phyloP scores from a whole-genome alignment of 2,888 invertebrate species.

The Pogonocherus hispidulus region DNA sequence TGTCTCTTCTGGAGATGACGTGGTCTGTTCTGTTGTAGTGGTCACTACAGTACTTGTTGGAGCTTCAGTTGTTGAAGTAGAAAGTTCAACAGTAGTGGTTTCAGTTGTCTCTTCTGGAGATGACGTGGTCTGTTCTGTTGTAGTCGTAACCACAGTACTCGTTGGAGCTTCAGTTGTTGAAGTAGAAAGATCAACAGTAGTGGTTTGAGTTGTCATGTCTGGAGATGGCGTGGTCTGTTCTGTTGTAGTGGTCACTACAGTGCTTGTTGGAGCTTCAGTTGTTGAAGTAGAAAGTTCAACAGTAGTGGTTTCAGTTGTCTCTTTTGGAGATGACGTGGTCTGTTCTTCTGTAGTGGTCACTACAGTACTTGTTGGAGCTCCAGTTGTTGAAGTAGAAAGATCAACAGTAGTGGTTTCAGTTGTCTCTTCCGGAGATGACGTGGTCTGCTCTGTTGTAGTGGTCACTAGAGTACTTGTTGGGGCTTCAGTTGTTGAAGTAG shows the following conservation, averaged over 20 bases:
- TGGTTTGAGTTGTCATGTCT: no score
- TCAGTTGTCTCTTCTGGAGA: no score
- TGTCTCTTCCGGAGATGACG: not conserved
- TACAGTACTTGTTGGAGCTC: not conserved
- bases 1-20: not conserved
- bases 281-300: not conserved
- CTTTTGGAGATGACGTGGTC: not conserved
- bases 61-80: conserved; percentile 31
- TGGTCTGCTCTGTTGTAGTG: not conserved
- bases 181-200: not conserved
- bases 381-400: not conserved
- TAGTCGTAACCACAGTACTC: not conserved
- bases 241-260: no score
- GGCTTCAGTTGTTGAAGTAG: not conserved
- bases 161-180: not conserved
- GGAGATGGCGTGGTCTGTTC: no score
- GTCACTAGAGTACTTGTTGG: not conserved
- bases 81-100: no score
- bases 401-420: not conserved
- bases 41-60: not conserved
- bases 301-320: no score
- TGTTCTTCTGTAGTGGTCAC: not conserved
- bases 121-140: not conserved
- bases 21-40: not conserved
- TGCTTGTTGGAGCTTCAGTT: not conserved